Evolutionary conservation across 2,888 invertebrate genomes (phyloP).

Genomic region (Calephelis perditalis): DNA sequence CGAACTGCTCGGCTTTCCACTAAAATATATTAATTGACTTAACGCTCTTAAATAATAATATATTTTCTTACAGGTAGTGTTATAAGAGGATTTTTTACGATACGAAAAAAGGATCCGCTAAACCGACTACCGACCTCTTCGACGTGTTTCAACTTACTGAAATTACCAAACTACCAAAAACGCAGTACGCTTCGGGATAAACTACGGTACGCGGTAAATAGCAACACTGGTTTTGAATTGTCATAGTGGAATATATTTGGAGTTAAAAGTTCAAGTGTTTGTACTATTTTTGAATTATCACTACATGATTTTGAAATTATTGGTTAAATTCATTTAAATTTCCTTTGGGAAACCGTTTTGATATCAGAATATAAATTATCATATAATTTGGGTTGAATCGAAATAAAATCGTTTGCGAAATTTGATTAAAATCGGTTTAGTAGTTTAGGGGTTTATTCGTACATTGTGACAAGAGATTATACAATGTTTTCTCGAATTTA

Average conservation of each 20-base stretch:
- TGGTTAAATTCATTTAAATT: no score
- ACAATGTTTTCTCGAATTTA: no score
- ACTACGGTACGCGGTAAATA: slow-evolving; percentile 96
- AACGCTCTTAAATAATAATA: no score
- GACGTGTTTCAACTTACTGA: slow-evolving; percentile 98
- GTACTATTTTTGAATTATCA: no score
- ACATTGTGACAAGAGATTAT: no score
- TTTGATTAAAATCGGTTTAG: no score
- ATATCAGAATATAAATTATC: no score
- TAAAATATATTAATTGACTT: background rate
- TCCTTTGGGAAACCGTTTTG: no score
- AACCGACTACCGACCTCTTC: slow-evolving; percentile 98
- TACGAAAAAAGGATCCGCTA: slow-evolving; percentile 95
- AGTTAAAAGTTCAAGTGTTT: slow-evolving; percentile 7
- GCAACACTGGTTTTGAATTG: slow-evolving; percentile 99
- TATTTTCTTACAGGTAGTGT: slow-evolving; percentile 85
- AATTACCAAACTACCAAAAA: slow-evolving; percentile 98
- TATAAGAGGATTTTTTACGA: slow-evolving; percentile 97
- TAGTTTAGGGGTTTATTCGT: no score
- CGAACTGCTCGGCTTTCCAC: background rate
- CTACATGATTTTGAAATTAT: no score
- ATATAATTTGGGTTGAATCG: no score
- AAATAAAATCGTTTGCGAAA: no score
- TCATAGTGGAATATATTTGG: slow-evolving; percentile 77
- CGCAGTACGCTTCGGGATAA: slow-evolving; percentile 96